These are phyloP conservation scores for Ips nitidus DNA, from an alignment of 1,140 invertebrate species.

Conservation along the genomic window DNA sequence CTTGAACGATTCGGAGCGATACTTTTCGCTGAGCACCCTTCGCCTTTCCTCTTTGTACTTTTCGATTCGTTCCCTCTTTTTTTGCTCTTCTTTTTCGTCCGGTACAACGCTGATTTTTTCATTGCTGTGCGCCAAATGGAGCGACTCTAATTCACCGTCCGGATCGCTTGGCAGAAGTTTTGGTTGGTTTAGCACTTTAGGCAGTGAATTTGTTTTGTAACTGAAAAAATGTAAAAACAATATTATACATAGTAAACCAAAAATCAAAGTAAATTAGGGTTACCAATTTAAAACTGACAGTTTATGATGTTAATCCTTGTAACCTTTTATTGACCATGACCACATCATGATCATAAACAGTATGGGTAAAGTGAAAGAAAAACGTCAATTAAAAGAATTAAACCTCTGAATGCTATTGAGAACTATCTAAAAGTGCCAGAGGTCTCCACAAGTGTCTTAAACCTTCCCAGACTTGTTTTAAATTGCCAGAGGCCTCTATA, in stretches of 20 bases:
- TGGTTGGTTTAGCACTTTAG: constrained; percentile 56
- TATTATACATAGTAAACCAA: background rate
- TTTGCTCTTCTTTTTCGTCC: constrained; percentile 40
- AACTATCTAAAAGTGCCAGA: too few relatives aligned
- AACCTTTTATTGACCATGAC: too few relatives aligned
- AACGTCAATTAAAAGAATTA: too few relatives aligned
- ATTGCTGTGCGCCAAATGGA: constrained; percentile 45
- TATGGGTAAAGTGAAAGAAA: too few relatives aligned
- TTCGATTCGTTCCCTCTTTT: constrained; percentile 78
- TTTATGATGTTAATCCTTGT: too few relatives aligned
- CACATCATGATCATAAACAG: too few relatives aligned
- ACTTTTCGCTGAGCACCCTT: constrained; percentile 79
- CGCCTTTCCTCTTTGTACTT: constrained; percentile 91
- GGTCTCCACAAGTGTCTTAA: too few relatives aligned
- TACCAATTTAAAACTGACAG: too few relatives aligned
- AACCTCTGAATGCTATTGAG: too few relatives aligned
- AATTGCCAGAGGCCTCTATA: too few relatives aligned
- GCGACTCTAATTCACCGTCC: constrained; percentile 32
- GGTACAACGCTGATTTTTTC: constrained; percentile 36
- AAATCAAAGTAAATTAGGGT: too few relatives aligned
- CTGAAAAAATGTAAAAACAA: constrained; percentile 11
- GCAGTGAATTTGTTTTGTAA: constrained; percentile 50
- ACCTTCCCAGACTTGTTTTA: too few relatives aligned
- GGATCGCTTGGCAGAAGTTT: constrained; percentile 59
- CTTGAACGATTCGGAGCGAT: constrained; percentile 73